Base-by-base conservation (phyloP, 2,888 invertebrate genomes). In the Schrankia costaestrigalis region DNA sequence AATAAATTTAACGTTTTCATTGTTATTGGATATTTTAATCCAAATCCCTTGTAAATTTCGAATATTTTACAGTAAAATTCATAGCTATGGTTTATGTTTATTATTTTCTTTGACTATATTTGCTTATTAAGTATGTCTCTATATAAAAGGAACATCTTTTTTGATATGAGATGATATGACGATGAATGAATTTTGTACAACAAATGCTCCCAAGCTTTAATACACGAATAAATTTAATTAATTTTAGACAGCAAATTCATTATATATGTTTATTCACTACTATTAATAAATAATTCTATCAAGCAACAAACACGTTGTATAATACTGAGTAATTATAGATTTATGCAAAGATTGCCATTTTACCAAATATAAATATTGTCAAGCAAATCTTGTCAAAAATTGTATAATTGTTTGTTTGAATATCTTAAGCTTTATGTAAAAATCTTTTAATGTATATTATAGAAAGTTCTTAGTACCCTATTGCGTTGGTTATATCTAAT, bases 121-220 rank as follows among this genome's bases (percentile, higher is more conserved):
- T 41, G 34, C 42, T 50, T 47, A 46, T 28, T 40, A 34, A 33
- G 11, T 40, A 43, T 45, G 13, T 42, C 36, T 49, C 29, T 44
- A 47, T 55, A 48, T 52, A 48, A 45, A 54, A 63, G 51, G 50
- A 61, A 60, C 48, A 53, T 52, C 22, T 45, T 51, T 56, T 48
- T 22, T 56, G 80, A 84, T 83, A 85, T 85, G 84, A 74, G 47
- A 77, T 81, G 86, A 89, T 87, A 86, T 78, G 88, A 78, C 60
- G 57, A 78, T 86, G 82, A 79, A 79, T 80, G 76, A 70, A 46
- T 57, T 78, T 82, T 84, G 84, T 78, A 83, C 84, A 65, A 46
- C 58, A 59, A 46, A 57, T 61, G 63, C 58, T 68, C 50, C 45
- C 43, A 64, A 59, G 58, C 52, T 43, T 49, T 46, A n/a, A 28